A percentile compares a stretch with the other conserved stretches of the same genome.
These are phyloP conservation scores for Temnothorax curvispinosus DNA, from an alignment of 1,140 invertebrate genomes.

Conservation along the genomic window DNA sequence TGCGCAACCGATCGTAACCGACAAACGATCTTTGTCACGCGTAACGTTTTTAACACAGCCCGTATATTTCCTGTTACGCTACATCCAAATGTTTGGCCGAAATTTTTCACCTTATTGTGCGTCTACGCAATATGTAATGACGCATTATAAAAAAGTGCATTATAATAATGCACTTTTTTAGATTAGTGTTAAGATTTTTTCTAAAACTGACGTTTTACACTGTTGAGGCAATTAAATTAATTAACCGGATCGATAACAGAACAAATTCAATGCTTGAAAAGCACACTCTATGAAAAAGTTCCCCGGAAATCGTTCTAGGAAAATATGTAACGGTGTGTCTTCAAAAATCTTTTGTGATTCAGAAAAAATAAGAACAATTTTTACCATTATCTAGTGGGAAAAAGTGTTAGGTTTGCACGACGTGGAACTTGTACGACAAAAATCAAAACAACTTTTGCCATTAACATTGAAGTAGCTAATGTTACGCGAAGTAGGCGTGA, in stretches of 20 bases:
- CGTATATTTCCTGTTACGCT: background rate
- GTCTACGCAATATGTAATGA: background rate
- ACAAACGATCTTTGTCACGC: background rate
- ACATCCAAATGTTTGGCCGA: background rate
- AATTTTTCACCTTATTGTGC: background rate
- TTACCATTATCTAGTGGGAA: background rate
- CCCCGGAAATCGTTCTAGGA: background rate
- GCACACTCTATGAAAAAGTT: background rate
- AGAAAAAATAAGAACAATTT: background rate
- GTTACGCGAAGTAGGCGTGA: conserved; percentile 8
- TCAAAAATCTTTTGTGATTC: background rate
- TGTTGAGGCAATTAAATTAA: background rate
- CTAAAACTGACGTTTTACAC: background rate
- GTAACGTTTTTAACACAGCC: background rate
- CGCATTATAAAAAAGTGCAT: background rate
- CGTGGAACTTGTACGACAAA: background rate
- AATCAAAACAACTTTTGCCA: background rate
- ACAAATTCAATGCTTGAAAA: background rate
- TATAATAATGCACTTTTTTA: background rate
- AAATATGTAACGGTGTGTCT: background rate
- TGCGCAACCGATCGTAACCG: background rate
- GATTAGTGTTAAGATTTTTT: background rate
- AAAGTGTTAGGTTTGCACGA: background rate
- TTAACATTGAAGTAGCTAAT: conserved; percentile 38
- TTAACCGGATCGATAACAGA: background rate